Evolutionary conservation across 2,888 invertebrate genomes (phyloP), one percentile per base, ranked within the genome.

Genomic region (Eristalinus aeneus): DNA sequence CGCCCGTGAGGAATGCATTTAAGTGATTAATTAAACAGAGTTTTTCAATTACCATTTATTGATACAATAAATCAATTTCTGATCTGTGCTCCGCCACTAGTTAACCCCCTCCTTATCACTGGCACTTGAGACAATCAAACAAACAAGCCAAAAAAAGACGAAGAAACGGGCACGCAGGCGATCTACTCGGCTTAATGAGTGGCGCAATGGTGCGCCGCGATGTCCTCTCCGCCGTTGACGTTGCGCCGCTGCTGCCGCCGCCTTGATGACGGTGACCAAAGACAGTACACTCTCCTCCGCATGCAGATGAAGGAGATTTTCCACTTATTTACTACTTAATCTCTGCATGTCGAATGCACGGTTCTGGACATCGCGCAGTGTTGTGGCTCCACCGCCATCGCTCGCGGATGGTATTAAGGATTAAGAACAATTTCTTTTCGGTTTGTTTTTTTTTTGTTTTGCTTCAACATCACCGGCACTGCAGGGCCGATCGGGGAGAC

Each of bases 41-140:
- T 89, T 89, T 89, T 89, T 90, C 89, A 90, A 89, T 89, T 90
- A 90, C 89, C 89, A 89, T 89, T 89, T 89, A 90, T 90, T 90
- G 89, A 89, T 89, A 89, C 88, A 89, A 89, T 90, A 89, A 89
- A 90, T 90, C 89, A 90, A 90, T 89, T 89, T 88, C 89, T 84
- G 79, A 88, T 88, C 80, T 88, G 74, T 77, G 78, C 85, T 80
- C 71, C 67, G 72, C 84, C 75, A 85, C 72, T 73, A 80, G 76
- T 72, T 85, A 76, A 69, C 64, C 60, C 68, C 60, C 36, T 61
- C 68, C 61, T 74, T 82, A 78, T 74, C 82, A 82, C 61, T 82
- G 74, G 60, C 67, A 86, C 77, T 77, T 56, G 77, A 12, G 56
- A 56, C 63, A 58, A 67, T 34, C 34, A 72, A 72, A 71, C 54